Evolutionary conservation across 2,888 invertebrate species (phyloP).

Genomic region (Drosophila emarginata): DNA sequence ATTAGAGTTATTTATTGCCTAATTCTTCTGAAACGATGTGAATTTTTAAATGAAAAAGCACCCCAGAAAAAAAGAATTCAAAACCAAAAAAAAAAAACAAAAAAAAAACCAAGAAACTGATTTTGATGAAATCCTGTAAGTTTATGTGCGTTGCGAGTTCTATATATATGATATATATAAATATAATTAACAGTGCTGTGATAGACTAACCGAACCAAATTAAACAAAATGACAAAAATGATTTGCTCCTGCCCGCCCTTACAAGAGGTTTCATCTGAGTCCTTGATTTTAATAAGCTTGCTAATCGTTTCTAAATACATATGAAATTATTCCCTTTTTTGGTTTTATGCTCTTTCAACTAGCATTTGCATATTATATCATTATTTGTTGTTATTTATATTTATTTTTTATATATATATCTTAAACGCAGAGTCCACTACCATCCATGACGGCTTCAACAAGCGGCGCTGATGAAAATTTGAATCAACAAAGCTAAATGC

Average conservation of each 20-base stretch:
- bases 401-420: conserved; percentile 62
- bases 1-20: conserved; percentile 59
- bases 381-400: conserved; percentile 59
- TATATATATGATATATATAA: conserved; percentile 27
- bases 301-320: neutral
- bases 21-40: conserved; percentile 30
- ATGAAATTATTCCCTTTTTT: neutral
- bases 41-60: conserved; percentile 37
- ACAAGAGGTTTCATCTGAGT: neutral
- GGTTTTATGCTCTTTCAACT: conserved; percentile 40
- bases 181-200: conserved; percentile 73
- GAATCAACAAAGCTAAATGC: conserved; percentile 84
- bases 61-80: neutral
- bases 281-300: neutral
- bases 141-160: conserved; percentile 65
- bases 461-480: conserved; percentile 89
- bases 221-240: neutral
- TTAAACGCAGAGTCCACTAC: conserved; percentile 87
- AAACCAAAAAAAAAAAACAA: conserved; percentile 21
- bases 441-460: conserved; percentile 84
- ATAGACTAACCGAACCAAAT: conserved; percentile 65
- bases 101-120: conserved; percentile 42
- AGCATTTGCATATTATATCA: conserved; percentile 38
- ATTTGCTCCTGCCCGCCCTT: conserved; percentile 2
- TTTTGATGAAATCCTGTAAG: conserved; percentile 58